A percentile compares a stretch with the other conserved stretches of the same genome.
Conservation (phyloP, 64 coral and sea anemone genomes). For the Dendrophyllia cribrosa region DNA sequence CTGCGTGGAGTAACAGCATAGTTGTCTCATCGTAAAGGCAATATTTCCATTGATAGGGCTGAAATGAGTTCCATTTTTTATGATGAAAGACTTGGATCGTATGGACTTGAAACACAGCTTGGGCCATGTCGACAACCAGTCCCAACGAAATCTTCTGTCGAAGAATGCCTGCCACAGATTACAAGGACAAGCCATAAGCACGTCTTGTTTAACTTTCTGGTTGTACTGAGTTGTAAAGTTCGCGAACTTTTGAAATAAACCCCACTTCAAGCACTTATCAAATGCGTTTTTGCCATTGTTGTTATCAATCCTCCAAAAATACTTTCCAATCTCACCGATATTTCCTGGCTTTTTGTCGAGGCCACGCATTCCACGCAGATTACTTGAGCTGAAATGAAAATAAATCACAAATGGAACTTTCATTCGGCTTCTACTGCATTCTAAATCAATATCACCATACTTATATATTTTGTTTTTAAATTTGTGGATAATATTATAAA, state of each 20-base stretch:
- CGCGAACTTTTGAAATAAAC: neutral
- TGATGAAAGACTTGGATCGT: neutral
- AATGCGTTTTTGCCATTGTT: neutral
- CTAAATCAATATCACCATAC: no score
- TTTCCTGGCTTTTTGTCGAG: slow-evolving; percentile 16
- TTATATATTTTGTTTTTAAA: no score
- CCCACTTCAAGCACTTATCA: slow-evolving; percentile 32
- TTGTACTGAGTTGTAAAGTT: neutral
- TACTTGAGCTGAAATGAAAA: neutral
- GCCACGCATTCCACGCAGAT: neutral
- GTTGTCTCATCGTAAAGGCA: neutral
- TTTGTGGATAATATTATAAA: no score
- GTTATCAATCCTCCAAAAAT: slow-evolving; percentile 59
- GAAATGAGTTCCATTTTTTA: neutral
- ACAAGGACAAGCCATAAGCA: neutral
- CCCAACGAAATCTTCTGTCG: slow-evolving; percentile 10
- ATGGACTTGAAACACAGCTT: neutral
- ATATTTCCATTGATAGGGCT: neutral
- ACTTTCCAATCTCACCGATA: slow-evolving; percentile 3
- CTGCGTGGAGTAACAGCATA: slow-evolving; percentile 17
- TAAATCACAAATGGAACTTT: neutral
- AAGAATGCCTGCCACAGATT: neutral
- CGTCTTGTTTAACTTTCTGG: neutral
- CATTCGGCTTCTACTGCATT: no score
- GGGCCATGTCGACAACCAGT: slow-evolving; percentile 16